A percentile compares a stretch with the other conserved stretches of the same genome.
phyloP scores from a whole-genome alignment of 2,797 vertebrate species.

The Scomberomorus guttatus region DNA sequence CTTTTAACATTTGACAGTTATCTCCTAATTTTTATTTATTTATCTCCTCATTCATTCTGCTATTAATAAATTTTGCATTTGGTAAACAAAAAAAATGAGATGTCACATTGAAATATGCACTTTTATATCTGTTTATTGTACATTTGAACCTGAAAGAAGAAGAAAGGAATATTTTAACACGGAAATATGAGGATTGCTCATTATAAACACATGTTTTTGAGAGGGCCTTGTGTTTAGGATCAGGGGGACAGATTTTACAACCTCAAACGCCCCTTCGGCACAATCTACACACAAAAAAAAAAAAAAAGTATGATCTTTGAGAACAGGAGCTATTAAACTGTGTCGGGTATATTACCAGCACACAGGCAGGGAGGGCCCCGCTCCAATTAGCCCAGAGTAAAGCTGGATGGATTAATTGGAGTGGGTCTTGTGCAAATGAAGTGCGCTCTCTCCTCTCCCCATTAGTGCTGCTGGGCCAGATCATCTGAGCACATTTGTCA shows the following conservation, averaged over 20 bases:
- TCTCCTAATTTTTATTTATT: slow-evolving; percentile 65
- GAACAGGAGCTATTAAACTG: slow-evolving; percentile 79
- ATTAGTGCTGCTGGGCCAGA: slow-evolving; percentile 84
- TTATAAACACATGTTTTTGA: slow-evolving; percentile 67
- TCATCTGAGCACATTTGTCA: slow-evolving; percentile 88
- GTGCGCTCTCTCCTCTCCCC: slow-evolving; percentile 81
- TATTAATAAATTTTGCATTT: slow-evolving; percentile 42
- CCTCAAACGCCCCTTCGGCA: slow-evolving; percentile 65
- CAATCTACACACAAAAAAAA: slow-evolving; percentile 43
- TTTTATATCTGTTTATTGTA: slow-evolving; percentile 39
- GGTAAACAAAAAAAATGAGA: slow-evolving; percentile 46
- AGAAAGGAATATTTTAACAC: slow-evolving; percentile 54
- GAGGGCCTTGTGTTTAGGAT: slow-evolving; percentile 61
- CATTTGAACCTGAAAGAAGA: slow-evolving; percentile 38
- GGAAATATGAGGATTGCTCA: slow-evolving; percentile 62
- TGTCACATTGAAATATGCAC: slow-evolving; percentile 29
- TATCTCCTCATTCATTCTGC: slow-evolving; percentile 52
- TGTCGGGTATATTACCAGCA: slow-evolving; percentile 79
- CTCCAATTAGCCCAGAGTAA: slow-evolving; percentile 86
- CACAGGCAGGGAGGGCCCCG: slow-evolving; percentile 81
- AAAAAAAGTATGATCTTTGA: slow-evolving; percentile 68
- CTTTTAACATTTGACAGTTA: slow-evolving; percentile 68
- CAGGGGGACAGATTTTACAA: slow-evolving; percentile 63
- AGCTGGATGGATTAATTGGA: slow-evolving; percentile 86
- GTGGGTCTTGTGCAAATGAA: slow-evolving; percentile 86